phyloP scores from a whole-genome alignment of 2,797 vertebrate genomes.

The Falco novaeseelandiae region DNA sequence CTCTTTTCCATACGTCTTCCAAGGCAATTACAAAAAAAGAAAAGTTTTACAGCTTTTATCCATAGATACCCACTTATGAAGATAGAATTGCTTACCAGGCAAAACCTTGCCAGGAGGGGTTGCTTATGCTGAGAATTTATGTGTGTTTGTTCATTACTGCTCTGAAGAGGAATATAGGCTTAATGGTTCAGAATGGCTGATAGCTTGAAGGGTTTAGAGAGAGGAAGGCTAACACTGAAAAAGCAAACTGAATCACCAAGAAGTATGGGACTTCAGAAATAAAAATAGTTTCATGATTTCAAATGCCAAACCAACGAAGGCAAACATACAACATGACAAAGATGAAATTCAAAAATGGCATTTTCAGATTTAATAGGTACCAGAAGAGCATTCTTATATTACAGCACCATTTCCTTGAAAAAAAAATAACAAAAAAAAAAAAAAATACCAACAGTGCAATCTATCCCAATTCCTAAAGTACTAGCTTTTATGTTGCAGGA shows the following conservation, averaged over 20 bases:
- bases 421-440: background rate
- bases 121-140: background rate
- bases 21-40: background rate
- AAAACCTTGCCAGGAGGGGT: background rate
- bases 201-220: background rate
- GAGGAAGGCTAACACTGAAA: background rate
- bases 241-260: background rate
- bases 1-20: background rate
- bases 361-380: background rate
- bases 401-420: background rate
- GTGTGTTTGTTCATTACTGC: background rate
- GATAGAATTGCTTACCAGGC: background rate
- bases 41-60: background rate
- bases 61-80: background rate
- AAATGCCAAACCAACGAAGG: background rate
- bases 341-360: background rate
- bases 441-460: background rate
- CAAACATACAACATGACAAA: background rate
- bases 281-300: background rate
- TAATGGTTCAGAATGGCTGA: background rate
- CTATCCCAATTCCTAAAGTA: background rate
- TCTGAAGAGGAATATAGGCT: background rate
- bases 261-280: background rate
- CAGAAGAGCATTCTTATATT: background rate
- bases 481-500: constrained; percentile 55